Percentiles rank a stretch among this genome's conserved stretches.
These are phyloP conservation scores for Fringilla coelebs DNA, from an alignment of 2,797 vertebrate species.

Conservation along the genomic window DNA sequence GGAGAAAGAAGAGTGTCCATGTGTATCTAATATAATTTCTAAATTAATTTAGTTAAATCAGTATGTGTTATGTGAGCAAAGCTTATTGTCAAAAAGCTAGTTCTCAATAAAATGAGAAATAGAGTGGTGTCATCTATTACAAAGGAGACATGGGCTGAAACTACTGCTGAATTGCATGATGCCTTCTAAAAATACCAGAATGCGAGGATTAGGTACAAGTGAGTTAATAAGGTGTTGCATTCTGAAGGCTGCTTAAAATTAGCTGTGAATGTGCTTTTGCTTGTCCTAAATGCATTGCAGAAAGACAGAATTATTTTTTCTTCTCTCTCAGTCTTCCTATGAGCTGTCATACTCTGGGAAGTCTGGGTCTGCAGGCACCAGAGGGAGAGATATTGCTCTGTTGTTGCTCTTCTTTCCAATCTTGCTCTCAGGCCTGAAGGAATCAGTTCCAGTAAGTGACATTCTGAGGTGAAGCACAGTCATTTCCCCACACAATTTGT, in stretches of 20 bases:
- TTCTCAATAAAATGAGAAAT: not conserved
- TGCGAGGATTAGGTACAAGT: slow-evolving; percentile 5
- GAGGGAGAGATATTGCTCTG: not conserved
- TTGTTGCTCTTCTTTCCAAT: not conserved
- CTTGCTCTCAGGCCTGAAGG: not conserved
- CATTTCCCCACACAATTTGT: not conserved
- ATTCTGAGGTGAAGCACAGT: not conserved
- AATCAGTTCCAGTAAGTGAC: not conserved
- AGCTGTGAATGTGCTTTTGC: slow-evolving; percentile 18
- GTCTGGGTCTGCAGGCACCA: not conserved
- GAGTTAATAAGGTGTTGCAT: slow-evolving; percentile 31
- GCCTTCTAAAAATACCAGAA: slow-evolving; percentile 52
- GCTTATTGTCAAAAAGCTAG: not conserved
- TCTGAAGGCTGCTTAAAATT: slow-evolving; percentile 53
- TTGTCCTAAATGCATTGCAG: slow-evolving; percentile 27
- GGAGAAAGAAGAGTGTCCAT: not conserved
- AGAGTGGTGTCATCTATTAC: not conserved
- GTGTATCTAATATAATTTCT: not conserved
- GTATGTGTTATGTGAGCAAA: not conserved
- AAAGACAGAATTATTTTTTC: not conserved
- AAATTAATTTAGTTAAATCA: not conserved
- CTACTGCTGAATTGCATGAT: slow-evolving; percentile 9
- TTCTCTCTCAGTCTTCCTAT: not conserved
- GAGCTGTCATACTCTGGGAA: not conserved
- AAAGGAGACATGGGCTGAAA: not conserved